Evolutionary conservation across 2,797 vertebrate species (phyloP), one percentile per base, ranked within the genome.

Genomic region (Protosalanx chinensis): DNA sequence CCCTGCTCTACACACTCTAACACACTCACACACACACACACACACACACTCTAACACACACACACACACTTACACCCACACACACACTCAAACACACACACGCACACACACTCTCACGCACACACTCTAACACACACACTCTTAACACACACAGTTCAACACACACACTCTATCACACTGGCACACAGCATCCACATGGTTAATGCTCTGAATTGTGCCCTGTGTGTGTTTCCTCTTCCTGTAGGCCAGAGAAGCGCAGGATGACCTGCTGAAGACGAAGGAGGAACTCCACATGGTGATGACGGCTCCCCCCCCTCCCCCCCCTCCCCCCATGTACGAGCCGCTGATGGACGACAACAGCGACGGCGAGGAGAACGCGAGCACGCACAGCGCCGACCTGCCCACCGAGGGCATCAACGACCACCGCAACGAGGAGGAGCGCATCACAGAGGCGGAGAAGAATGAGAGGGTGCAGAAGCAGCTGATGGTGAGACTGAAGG

Each of bases 401-500:
- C 93, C 88, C 46, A 89, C 74, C 0, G 94, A 95, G 27, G 94
- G 89, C 68, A 93, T 97, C 90, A 78, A 89, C 61, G 94, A 94
- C 0, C 94, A 97, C 88, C 94, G 94, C 86, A 88, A 91, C 0
- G 97, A 98, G 85, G 96, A 98, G 89, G 89, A 95, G 0, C 93
- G 97, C 2, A 56, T 95, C 68, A 98, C 97, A 0, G 97, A 98
- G 86, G 95, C 94, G 0, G 93, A 96, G 91, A 98, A 98, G 92
- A 98, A 98, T 0, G 93, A 95, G 63, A 94, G 95, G 0, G 94
- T 98, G 65, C 96, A 98, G 91, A 93, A 85, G 61, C 97, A 98
- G 74, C 92, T 98, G 79, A 86, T 88, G 96, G 97, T 98, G 86
- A 92, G n/a, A 15, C 12, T 33, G 41, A 46, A 12, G 10, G 12